These are phyloP conservation scores for Acrocephalus arundinaceus DNA, from an alignment of 2,113 vertebrate genomes.

Conservation along the genomic window DNA sequence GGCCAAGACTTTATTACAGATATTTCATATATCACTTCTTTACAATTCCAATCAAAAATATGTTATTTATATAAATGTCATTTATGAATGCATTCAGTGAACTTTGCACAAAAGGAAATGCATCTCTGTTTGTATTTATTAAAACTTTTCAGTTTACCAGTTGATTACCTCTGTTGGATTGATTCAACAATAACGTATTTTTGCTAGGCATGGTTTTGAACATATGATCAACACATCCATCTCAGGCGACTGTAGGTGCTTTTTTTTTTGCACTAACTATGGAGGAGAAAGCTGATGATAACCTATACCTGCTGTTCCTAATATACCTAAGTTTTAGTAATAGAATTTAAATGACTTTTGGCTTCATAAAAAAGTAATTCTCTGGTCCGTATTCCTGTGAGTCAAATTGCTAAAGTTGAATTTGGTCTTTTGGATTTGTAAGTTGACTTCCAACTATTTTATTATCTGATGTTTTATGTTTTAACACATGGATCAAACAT, in stretches of 20 bases:
- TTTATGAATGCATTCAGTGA: not conserved
- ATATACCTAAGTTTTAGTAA: not conserved
- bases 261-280: not conserved
- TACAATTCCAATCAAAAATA: not conserved
- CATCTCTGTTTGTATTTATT: not conserved
- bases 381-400: not conserved
- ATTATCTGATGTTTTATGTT: not conserved
- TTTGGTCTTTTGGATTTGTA: conserved; percentile 14
- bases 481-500: not conserved
- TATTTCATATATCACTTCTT: not conserved
- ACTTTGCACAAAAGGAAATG: not conserved
- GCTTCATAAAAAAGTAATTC: not conserved
- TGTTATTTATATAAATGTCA: not conserved
- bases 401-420: not conserved
- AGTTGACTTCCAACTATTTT: not conserved
- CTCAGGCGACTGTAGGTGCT: not conserved
- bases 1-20: not conserved
- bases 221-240: not conserved
- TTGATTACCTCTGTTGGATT: not conserved
- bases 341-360: not conserved
- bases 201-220: not conserved
- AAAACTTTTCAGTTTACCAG: conserved; percentile 62
- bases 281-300: not conserved
- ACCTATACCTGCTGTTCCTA: not conserved
- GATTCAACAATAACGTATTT: not conserved